Evolutionary conservation across 2,797 vertebrate species (phyloP).

Genomic region (Microctenopoma stevenorrisi): DNA sequence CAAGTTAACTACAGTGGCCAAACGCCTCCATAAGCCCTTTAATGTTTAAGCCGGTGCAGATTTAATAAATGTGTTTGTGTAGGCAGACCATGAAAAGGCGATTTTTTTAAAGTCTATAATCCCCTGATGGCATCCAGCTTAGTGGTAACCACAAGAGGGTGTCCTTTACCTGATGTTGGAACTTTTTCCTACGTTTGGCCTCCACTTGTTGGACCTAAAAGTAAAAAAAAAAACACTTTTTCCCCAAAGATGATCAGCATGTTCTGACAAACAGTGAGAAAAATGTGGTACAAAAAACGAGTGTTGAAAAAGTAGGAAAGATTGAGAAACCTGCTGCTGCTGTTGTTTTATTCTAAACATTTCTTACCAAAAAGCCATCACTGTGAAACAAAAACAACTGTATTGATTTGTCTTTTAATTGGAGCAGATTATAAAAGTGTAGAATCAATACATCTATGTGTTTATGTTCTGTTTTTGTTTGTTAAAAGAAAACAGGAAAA

Average conservation of each 20-base stretch:
- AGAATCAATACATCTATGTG: not conserved
- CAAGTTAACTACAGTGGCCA: not conserved
- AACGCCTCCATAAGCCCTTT: slow-evolving; percentile 19
- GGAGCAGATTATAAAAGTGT: not conserved
- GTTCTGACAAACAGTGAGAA: too few species aligned
- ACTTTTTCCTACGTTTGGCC: not conserved
- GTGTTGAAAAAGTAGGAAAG: too few species aligned
- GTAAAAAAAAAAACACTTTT: not conserved
- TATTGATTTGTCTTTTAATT: not conserved
- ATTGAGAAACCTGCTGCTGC: too few species aligned
- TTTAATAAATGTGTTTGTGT: slow-evolving; percentile 38
- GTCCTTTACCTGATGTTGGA: slow-evolving; percentile 51
- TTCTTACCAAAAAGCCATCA: not conserved
- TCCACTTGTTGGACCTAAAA: not conserved
- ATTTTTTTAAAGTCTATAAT: slow-evolving; percentile 27
- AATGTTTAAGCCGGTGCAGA: slow-evolving; percentile 21
- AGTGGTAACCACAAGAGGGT: slow-evolving; percentile 70
- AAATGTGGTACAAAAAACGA: too few species aligned
- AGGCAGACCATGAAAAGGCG: slow-evolving; percentile 29
- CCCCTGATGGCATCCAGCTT: slow-evolving; percentile 23
- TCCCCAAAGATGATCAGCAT: not conserved
- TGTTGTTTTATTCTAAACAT: not conserved
- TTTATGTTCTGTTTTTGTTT: not conserved
- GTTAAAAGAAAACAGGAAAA: not conserved
- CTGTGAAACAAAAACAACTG: not conserved